These are phyloP conservation scores for Anarhynchus alexandrinus DNA, from an alignment of 2,113 vertebrate genomes.

Conservation along the genomic window DNA sequence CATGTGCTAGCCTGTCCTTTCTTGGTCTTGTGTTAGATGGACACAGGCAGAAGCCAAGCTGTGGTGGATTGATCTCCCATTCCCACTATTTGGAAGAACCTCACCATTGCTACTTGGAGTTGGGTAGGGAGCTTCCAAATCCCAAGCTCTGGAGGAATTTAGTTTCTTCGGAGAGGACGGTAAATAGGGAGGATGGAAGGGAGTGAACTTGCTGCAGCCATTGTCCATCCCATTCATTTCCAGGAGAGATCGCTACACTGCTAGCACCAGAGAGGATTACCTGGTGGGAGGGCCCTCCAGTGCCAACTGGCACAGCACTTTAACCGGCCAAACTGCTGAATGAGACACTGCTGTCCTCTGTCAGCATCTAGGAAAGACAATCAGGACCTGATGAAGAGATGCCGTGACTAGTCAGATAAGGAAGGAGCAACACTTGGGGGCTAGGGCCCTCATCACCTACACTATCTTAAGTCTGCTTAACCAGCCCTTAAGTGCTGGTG, in stretches of 20 bases:
- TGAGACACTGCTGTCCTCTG: background rate
- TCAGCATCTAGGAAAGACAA: conserved; percentile 4
- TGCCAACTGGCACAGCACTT: background rate
- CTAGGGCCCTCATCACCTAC: background rate
- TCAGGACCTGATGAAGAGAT: background rate
- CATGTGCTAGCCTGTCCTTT: background rate
- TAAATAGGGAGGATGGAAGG: background rate
- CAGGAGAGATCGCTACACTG: background rate
- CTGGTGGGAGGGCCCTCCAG: background rate
- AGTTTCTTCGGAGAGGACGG: background rate
- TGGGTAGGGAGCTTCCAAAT: background rate
- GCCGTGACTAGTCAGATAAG: background rate
- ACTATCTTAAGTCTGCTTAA: background rate
- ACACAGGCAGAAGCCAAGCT: background rate
- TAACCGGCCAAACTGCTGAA: background rate
- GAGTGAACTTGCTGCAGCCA: background rate
- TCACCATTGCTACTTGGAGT: background rate
- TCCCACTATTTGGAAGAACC: background rate
- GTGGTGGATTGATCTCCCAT: background rate
- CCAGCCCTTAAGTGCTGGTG: background rate
- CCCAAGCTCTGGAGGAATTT: background rate
- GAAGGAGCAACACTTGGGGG: background rate
- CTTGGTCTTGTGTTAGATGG: background rate
- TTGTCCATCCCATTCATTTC: background rate
- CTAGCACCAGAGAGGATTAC: background rate